These are phyloP conservation scores for Ypsolopha scabrella DNA, from an alignment of 2,888 invertebrate species.

Conservation along the genomic window DNA sequence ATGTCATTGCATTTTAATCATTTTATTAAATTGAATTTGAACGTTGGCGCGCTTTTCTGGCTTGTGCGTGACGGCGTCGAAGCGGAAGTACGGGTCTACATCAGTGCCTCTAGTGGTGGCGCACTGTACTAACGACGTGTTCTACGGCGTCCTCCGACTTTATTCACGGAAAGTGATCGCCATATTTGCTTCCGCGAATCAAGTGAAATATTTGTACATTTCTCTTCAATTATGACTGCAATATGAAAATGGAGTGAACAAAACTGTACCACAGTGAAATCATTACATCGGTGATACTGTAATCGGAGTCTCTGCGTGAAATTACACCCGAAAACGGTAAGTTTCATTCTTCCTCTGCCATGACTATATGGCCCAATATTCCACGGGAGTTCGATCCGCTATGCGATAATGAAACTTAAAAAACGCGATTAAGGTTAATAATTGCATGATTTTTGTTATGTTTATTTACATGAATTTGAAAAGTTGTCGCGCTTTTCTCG, in stretches of 20 bases:
- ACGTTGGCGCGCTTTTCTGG: conserved; percentile 2
- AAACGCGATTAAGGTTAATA: conserved; percentile 73
- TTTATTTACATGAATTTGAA: conserved; percentile 71
- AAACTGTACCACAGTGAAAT: conserved; percentile 40
- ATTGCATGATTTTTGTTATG: conserved; percentile 72
- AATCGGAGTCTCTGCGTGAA: conserved; percentile 32
- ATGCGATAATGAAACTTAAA: conserved; percentile 73
- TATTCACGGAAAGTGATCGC: conserved; percentile 69
- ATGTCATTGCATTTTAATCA: too few species aligned
- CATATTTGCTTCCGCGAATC: conserved; percentile 69
- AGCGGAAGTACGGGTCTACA: conserved; percentile 40
- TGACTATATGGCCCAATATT: conserved; percentile 73
- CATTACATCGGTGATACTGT: conserved; percentile 37
- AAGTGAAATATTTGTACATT: conserved; percentile 60
- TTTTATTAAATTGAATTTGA: background rate
- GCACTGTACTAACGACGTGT: conserved; percentile 66
- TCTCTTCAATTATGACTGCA: conserved; percentile 65
- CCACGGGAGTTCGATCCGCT: conserved; percentile 72
- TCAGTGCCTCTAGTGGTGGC: conserved; percentile 50
- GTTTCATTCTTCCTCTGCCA: conserved; percentile 64
- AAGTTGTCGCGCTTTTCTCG: conserved; percentile 66
- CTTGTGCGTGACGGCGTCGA: conserved; percentile 33
- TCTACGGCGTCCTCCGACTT: conserved; percentile 69
- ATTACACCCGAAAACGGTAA: conserved; percentile 56
- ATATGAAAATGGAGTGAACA: conserved; percentile 59